Percentiles rank a stretch among this genome's conserved stretches.
These are phyloP conservation scores for Ochropleura leucogaster DNA, from an alignment of 2,888 invertebrate genomes.

Conservation along the genomic window DNA sequence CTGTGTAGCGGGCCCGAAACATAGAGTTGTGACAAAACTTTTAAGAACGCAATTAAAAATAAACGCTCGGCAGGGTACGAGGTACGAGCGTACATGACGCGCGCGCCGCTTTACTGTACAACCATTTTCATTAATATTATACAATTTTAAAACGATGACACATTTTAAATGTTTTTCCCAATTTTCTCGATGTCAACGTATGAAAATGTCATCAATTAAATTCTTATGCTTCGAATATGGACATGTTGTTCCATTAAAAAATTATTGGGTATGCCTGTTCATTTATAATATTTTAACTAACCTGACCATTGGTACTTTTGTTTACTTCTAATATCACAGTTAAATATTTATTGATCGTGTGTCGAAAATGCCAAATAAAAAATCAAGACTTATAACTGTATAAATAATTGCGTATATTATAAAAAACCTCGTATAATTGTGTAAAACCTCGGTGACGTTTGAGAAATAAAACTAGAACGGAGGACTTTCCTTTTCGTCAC, in stretches of 20 bases:
- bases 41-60: conserved; percentile 78
- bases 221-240: conserved; percentile 1
- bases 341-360: background rate
- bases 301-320: background rate
- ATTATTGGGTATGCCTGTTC: background rate
- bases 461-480: conserved; percentile 64
- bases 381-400: conserved; percentile 40
- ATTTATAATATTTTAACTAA: conserved; percentile 9
- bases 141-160: conserved; percentile 52
- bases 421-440: too few species aligned
- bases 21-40: conserved; percentile 76
- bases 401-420: conserved; percentile 53
- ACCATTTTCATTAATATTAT: conserved; percentile 35
- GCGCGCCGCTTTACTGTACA: conserved; percentile 16
- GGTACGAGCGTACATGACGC: conserved; percentile 54
- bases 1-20: conserved; percentile 47
- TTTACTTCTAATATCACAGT: background rate
- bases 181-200: conserved; percentile 14
- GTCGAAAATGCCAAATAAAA: conserved; percentile 14
- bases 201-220: conserved; percentile 24
- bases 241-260: background rate
- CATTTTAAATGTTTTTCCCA: conserved; percentile 37
- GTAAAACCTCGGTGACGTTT: conserved; percentile 55
- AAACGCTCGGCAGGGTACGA: conserved; percentile 68
- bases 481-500: conserved; percentile 59